Conservation (phyloP, 1,140 invertebrate genomes). For the Camponotus floridanus region DNA sequence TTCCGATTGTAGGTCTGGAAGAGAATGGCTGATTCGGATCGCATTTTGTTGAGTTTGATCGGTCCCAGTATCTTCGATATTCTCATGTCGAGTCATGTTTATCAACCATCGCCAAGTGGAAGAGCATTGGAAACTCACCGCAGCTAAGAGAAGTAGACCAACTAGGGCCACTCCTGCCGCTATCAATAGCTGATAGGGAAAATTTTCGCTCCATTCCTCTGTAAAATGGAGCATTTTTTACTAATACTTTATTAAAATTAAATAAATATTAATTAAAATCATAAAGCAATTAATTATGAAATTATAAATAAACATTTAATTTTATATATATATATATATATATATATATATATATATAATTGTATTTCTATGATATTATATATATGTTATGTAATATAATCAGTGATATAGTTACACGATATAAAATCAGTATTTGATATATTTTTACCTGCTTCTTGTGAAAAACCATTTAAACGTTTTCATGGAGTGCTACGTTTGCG, state of each 20-base stretch:
- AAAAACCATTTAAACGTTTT: background rate
- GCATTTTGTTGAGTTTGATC: constrained; percentile 89
- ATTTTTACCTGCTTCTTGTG: background rate
- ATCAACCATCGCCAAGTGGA: constrained; percentile 90
- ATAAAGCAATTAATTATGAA: background rate
- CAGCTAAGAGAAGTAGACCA: constrained; percentile 89
- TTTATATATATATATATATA: no score
- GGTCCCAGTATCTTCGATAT: constrained; percentile 87
- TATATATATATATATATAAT: background rate
- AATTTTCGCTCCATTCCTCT: constrained; percentile 85
- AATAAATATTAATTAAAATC: background rate
- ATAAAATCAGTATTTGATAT: background rate
- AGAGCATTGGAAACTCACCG: constrained; percentile 90
- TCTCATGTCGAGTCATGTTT: constrained; percentile 86
- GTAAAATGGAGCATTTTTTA: constrained; percentile 64
- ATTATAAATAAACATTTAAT: background rate
- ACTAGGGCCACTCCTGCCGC: constrained; percentile 88
- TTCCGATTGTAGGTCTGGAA: constrained; percentile 91
- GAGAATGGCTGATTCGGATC: constrained; percentile 91
- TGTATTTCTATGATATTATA: no score
- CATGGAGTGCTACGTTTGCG: background rate
- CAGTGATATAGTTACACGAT: no score
- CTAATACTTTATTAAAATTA: background rate
- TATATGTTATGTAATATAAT: no score
- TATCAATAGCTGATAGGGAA: constrained; percentile 86